These are phyloP conservation scores for Spondyliosoma cantharus DNA, from an alignment of 2,797 vertebrate genomes.

Conservation along the genomic window DNA sequence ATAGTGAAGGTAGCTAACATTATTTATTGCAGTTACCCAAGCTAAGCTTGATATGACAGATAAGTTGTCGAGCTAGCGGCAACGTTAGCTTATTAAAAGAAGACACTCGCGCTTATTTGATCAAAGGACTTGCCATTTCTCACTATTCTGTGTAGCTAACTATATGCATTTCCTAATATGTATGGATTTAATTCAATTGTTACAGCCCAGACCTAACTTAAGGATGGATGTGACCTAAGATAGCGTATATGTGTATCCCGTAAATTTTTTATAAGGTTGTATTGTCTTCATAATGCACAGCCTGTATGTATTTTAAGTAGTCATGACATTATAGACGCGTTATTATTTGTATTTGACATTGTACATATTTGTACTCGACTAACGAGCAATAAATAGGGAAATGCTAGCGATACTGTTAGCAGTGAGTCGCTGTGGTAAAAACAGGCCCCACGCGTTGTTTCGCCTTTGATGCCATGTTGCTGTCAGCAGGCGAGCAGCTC, in stretches of 20 bases:
- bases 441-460: conserved; percentile 73
- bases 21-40: not conserved
- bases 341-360: not conserved
- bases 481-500: conserved; percentile 52
- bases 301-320: not conserved
- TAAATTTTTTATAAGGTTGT: conserved; percentile 1
- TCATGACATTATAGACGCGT: rapidly evolving
- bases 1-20: not conserved
- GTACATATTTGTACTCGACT: not conserved
- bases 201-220: not conserved
- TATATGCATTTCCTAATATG: rapidly evolving
- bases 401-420: conserved; percentile 30
- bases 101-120: conserved; percentile 3
- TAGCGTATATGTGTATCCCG: not conserved
- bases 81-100: conserved; percentile 14
- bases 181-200: not conserved
- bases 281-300: not conserved
- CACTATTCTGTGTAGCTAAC: rapidly evolving
- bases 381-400: not conserved
- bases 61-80: conserved; percentile 53
- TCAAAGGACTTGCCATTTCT: rapidly evolving
- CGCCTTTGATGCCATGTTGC: conserved; percentile 67
- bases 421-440: conserved; percentile 38
- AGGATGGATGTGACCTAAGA: not conserved
- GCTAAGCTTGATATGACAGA: conserved; percentile 64